Evolutionary conservation across 2,797 vertebrate species (phyloP), one percentile per base, ranked within the genome.

Genomic region (Amazona ochrocephala): DNA sequence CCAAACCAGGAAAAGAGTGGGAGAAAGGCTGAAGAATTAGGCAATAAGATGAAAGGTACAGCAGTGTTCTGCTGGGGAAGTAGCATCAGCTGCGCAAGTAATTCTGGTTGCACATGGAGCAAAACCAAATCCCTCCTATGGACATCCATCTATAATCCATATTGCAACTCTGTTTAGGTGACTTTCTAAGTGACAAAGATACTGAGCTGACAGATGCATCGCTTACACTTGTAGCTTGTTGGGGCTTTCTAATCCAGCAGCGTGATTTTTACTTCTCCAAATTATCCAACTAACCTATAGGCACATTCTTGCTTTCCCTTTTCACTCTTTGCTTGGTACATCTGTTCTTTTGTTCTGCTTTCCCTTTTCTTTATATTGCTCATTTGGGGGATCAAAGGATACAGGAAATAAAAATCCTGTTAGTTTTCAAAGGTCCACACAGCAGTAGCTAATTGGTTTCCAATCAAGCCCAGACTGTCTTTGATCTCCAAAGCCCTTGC

Each of bases 361-460:
- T 84, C 77, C 56, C 58, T 92, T 90, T 87, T 85, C 84, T 77
- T 67, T 72, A 27, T 83, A 30, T 70, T 93, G 26, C 54, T 95
- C 39, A 68, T 80, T 93, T 68, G 39, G 68, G 34, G 75, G 47
- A 92, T 93, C 88, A 95, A 94, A 95, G 62, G 39, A 67, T 54
- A 85, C 87, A 94, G 53, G 75, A 93, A 96, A 92, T 94, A 95
- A 87, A 93, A 95, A 90, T 85, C 90, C 61, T 56, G 56, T 85
- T 94, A 72, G 68, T 85, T 90, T 93, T 89, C 84, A 92, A 78
- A 92, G 68, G 81, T 95, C 84, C 58, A 64, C 75, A 58, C 45
- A 90, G 86, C 86, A 89, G 81, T 62, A 85, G 93, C 53, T 92
- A 96, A 97, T 73, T 95, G 86, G 91, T 94, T 96, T 95, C 95